These are phyloP conservation scores for Drosophila histrio DNA, from an alignment of 2,888 invertebrate genomes.

Conservation along the genomic window DNA sequence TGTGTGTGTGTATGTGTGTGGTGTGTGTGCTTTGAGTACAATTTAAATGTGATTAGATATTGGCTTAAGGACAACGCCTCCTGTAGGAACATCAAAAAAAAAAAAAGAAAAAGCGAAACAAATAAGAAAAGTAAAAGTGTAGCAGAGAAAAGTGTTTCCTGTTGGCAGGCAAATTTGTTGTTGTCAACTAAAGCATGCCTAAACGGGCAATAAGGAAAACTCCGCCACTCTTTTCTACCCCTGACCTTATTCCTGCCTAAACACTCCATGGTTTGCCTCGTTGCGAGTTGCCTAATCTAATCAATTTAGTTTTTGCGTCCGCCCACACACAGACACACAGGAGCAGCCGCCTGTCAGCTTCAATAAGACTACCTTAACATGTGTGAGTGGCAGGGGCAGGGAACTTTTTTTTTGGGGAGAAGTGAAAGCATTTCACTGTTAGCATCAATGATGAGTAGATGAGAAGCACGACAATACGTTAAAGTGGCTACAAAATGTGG, in stretches of 20 bases:
- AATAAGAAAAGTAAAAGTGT: constrained; percentile 14
- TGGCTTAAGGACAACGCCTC: constrained; percentile 50
- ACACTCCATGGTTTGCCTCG: constrained; percentile 54
- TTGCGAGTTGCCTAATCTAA: constrained; percentile 68
- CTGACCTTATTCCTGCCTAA: constrained; percentile 14
- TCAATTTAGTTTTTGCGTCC: constrained; percentile 63
- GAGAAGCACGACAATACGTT: constrained; percentile 22
- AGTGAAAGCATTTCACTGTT: constrained; percentile 79
- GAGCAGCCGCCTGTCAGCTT: constrained; percentile 68
- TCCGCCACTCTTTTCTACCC: neutral
- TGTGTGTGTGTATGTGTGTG: constrained; percentile 17
- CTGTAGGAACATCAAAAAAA: constrained; percentile 12
- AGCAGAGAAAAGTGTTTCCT: constrained; percentile 23
- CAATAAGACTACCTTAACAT: constrained; percentile 74
- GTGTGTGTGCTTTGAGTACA: constrained; percentile 51
- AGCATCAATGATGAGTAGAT: constrained; percentile 73
- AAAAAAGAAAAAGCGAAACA: constrained; percentile 1
- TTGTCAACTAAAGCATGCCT: constrained; percentile 50
- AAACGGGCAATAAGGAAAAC: constrained; percentile 36
- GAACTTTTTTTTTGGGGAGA: neutral
- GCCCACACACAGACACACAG: constrained; percentile 50
- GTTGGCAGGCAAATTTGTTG: neutral
- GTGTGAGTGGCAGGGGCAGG: constrained; percentile 35
- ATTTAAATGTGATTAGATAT: constrained; percentile 78
- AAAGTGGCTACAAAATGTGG: constrained; percentile 59